Conservation (phyloP, 2,113 vertebrate genomes). For the Menidia beryllina region DNA sequence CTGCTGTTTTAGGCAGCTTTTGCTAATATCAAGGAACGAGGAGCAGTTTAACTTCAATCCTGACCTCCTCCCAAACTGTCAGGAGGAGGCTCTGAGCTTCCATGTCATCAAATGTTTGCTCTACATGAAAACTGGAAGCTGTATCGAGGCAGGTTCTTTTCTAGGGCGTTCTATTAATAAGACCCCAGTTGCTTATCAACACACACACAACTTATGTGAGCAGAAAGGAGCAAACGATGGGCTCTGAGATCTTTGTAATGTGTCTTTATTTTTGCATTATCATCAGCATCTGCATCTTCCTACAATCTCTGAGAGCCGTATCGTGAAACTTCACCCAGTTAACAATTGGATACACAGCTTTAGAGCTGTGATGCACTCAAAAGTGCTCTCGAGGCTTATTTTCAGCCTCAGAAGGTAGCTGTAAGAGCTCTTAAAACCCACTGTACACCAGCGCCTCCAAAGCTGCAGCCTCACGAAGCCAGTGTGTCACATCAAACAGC, state of each 20-base stretch:
- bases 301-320: rapidly evolving
- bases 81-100: background rate
- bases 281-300: background rate
- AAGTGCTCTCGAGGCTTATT: background rate
- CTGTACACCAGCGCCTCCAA: no score
- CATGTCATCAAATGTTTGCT: background rate
- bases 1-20: background rate
- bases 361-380: background rate
- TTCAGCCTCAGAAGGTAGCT: no score
- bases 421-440: no score
- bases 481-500: no score
- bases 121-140: background rate
- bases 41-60: background rate
- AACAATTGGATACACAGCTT: background rate
- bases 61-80: background rate
- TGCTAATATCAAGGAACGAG: background rate
- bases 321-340: background rate
- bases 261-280: background rate
- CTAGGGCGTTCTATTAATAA: background rate
- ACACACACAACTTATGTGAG: background rate
- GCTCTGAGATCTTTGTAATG: no score
- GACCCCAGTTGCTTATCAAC: background rate
- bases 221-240: background rate
- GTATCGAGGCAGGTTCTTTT: background rate
- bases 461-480: no score